Evolutionary conservation across 2,888 invertebrate genomes (phyloP), one percentile per base, ranked within the genome.

Genomic region (Philereme vetulata): DNA sequence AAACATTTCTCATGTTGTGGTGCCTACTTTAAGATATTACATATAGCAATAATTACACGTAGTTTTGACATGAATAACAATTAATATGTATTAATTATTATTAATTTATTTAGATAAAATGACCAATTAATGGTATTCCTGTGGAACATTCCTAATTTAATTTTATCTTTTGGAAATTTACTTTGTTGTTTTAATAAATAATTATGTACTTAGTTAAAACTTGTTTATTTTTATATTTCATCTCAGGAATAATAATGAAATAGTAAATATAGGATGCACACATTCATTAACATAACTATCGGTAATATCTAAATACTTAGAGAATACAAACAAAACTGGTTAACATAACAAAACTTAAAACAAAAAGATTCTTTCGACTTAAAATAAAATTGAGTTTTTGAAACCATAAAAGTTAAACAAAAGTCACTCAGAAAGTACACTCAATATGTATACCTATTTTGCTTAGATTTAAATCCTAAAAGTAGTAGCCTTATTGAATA

Each of bases 81-180:
- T 36, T 36, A 36, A 36, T 36, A 6, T 36, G 3, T 58, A 52
- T 48, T 52, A 46, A 45, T 61, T 50, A 51, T 38, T 50, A 50
- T 45, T 48, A 45, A 54, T 45, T 38, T 36, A 38, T 38, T 38
- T 38, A 6, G 1, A 21, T 38, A 6, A 38, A 34, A 51, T 64
- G 50, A 60, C 52, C 46, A 54, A 55, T 56, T 38, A 59, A 51
- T 52, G 47, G 32, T 52, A 58, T 64, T 65, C 60, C 57, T 57
- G 50, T 62, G 54, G 51, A 51, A 66, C 67, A 67, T 67, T 67
- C 67, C 67, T 65, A 56, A 51, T 60, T 57, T 59, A 62, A 55
- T 51, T 56, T 56, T 56, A 47, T 64, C 42, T 58, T 66, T 54
- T 61, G 49, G 43, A 59, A 55, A 64, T 61, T 68, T 60, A 67